Conservation (phyloP, 2,113 vertebrate species). For the Montifringilla adamsi region DNA sequence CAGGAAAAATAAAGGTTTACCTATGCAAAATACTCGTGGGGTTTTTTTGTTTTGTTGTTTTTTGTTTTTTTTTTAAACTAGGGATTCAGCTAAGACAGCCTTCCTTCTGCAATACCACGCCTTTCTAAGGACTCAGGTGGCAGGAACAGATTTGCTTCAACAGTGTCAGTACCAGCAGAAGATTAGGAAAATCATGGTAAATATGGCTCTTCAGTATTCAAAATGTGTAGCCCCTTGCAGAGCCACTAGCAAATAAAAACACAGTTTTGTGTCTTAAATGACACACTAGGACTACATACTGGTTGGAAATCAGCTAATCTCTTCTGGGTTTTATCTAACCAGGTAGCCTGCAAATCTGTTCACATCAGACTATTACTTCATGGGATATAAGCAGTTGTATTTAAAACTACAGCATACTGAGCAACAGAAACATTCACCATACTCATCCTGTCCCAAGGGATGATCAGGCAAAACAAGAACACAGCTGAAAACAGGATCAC, state of each 20-base stretch:
- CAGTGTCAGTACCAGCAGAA: background rate
- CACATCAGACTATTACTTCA: background rate
- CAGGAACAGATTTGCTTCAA: background rate
- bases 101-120: background rate
- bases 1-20: background rate
- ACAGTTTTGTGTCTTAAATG: background rate
- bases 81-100: background rate
- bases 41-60: background rate
- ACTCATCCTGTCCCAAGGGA: background rate
- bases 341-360: background rate
- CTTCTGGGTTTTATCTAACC: background rate
- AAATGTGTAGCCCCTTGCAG: background rate
- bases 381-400: background rate
- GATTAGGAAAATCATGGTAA: background rate
- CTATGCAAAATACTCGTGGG: background rate
- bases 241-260: background rate
- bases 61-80: background rate
- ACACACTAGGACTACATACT: background rate
- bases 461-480: background rate
- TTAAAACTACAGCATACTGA: background rate
- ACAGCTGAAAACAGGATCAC: background rate
- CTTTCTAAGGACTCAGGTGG: background rate
- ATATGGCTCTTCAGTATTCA: background rate
- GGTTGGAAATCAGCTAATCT: background rate
- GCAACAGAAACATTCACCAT: background rate